Conservation (phyloP, 2,888 invertebrate genomes). For the Cataglyphis altisquamis region DNA sequence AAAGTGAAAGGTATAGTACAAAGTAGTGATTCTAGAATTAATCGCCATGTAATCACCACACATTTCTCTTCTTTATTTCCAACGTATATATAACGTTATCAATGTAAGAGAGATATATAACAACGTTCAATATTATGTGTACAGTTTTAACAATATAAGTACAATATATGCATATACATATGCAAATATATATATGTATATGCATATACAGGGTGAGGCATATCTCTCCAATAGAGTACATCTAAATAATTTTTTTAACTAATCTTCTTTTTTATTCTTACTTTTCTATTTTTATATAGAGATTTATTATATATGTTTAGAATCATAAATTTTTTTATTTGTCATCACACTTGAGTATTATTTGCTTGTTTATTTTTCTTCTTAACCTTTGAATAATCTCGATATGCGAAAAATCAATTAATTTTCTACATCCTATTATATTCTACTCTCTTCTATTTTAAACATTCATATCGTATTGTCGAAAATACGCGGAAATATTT, state of each 20-base stretch:
- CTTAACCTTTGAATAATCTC: constrained; percentile 8
- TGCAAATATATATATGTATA: not conserved
- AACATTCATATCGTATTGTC: not conserved
- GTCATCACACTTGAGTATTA: constrained; percentile 11
- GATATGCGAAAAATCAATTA: not conserved
- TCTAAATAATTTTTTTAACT: not conserved
- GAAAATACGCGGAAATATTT: not conserved
- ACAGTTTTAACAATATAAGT: constrained; percentile 70
- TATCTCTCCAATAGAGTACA: constrained; percentile 16
- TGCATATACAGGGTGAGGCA: constrained; percentile 32
- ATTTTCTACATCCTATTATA: not conserved
- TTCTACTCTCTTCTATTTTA: constrained; percentile 20
- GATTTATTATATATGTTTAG: not conserved
- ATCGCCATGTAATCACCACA: constrained; percentile 25
- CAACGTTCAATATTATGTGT: constrained; percentile 62
- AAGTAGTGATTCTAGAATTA: constrained; percentile 1
- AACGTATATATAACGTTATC: constrained; percentile 55
- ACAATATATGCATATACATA: constrained; percentile 66
- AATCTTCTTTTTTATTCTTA: not conserved
- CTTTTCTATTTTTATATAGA: constrained; percentile 9
- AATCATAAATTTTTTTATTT: constrained; percentile 22
- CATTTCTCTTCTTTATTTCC: constrained; percentile 63
- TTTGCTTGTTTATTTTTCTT: not conserved
- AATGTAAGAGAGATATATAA: constrained; percentile 70
- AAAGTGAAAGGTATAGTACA: constrained; percentile 32